Evolutionary conservation across 2,113 vertebrate species (phyloP).

Genomic region (Lophura nycthemera): DNA sequence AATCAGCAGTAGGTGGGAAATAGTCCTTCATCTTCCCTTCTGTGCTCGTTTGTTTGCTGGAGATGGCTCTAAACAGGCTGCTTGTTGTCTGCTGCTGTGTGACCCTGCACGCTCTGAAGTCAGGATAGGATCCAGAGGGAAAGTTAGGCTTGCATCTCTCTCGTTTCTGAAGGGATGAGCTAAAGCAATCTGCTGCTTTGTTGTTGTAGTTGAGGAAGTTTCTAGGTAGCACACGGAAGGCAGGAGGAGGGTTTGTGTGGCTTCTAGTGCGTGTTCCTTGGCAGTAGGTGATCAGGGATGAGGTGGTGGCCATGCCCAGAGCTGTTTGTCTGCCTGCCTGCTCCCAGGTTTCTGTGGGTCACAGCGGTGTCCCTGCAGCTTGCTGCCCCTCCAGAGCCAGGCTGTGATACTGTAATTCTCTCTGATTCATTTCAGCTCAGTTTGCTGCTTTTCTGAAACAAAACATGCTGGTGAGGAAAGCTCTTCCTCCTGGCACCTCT

Average conservation of each 20-base stretch:
- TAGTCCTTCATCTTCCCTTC: not conserved
- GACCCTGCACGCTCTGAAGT: not conserved
- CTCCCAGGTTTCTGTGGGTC: not conserved
- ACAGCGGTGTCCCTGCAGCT: not conserved
- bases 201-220: not conserved
- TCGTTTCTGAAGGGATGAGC: rapidly evolving
- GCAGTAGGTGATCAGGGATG: not conserved
- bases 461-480: slow-evolving; percentile 99
- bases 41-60: not conserved
- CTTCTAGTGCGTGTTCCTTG: not conserved
- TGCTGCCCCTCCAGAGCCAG: not conserved
- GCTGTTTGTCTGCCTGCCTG: not conserved
- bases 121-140: not conserved
- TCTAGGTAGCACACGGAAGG: rapidly evolving
- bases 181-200: not conserved
- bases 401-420: slow-evolving; percentile 78
- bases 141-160: not conserved
- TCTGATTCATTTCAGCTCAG: slow-evolving; percentile 92
- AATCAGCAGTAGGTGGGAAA: not conserved
- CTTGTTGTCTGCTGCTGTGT: not conserved
- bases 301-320: rapidly evolving
- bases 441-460: slow-evolving; percentile 99
- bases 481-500: slow-evolving; percentile 92
- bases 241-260: not conserved
- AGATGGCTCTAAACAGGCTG: not conserved